Percentiles rank a stretch among this genome's conserved stretches.
These are phyloP conservation scores for Uropetala carovei DNA, from an alignment of 2,888 invertebrate species.

Conservation along the genomic window DNA sequence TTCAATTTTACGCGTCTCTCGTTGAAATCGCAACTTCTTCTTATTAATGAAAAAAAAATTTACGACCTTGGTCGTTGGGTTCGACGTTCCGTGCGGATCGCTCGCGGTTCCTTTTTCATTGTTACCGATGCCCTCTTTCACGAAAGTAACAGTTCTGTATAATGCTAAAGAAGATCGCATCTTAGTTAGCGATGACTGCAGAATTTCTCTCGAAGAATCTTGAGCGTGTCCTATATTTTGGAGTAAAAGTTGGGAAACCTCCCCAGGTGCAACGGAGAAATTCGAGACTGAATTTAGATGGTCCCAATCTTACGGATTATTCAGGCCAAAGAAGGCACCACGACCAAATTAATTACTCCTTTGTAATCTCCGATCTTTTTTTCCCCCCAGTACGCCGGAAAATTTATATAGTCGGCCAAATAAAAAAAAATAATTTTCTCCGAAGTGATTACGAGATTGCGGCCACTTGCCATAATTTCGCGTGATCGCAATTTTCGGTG, in stretches of 20 bases:
- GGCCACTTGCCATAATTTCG: neutral
- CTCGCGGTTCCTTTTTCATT: too few relatives aligned
- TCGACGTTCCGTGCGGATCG: too few relatives aligned
- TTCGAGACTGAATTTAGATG: slow-evolving; percentile 52
- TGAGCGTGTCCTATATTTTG: slow-evolving; percentile 52
- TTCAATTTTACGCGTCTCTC: too few relatives aligned
- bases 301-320: slow-evolving; percentile 37
- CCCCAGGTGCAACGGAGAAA: slow-evolving; percentile 54
- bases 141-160: neutral
- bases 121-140: neutral
- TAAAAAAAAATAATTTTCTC: neutral
- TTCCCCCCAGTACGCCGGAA: neutral
- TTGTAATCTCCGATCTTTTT: slow-evolving; percentile 33
- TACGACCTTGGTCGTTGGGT: too few relatives aligned
- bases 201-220: slow-evolving; percentile 47
- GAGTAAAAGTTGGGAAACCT: slow-evolving; percentile 54
- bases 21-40: too few relatives aligned
- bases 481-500: neutral
- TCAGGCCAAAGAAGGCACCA: slow-evolving; percentile 38
- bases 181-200: neutral
- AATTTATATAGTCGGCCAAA: neutral
- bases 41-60: too few relatives aligned
- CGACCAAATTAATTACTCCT: slow-evolving; percentile 6
- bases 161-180: neutral
- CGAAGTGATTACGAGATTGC: neutral